Base-by-base conservation (phyloP, 2,888 invertebrate species). In the Ochropleura plecta region DNA sequence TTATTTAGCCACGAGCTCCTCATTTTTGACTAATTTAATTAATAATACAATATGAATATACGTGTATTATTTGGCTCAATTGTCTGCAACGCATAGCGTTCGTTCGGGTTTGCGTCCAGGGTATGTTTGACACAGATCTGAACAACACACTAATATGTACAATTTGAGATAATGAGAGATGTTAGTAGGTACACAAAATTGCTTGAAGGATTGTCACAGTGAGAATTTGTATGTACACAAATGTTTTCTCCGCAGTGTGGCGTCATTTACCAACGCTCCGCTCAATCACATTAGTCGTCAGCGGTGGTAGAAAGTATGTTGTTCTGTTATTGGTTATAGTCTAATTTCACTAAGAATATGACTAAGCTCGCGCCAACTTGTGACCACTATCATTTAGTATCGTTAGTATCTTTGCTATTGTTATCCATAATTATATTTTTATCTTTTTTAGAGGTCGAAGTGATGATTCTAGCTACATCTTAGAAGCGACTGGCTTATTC, bases 21-120 rank as follows among this genome's bases (percentile, higher is more conserved):
- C n/a, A n/a, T 87, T 90, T 90, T 88, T 89, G 88, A 90, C 88
- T 87, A 88, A 77, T 80, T 78, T 70, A 79, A 66, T 73, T 68
- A 70, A 72, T 65, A 77, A 59, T 77, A 68, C 63, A 76, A 73
- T 80, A 73, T 76, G 68, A 82, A 87, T 77, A 81, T 76, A 64
- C 65, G 57, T 73, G 71, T 81, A 74, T 74, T 79, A 84, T 87
- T 85, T 86, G 87, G 88, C 84, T 87, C 78, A 70, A 64, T 68
- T 51, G 59, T 70, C 57, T 70, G 69, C 83, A 75, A 59, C 82
- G 62, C 69, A 30, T 51, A 48, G 51, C 59, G 30, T 59, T 42
- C 16, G 49, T 64, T 49, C 57, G 44, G 40, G 71, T 30, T 60
- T 14, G 48, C 44, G 62, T 63, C n/a, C 70, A 59, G 18, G 20